These are phyloP conservation scores for Mus musculus DNA, from an alignment of 2,113 vertebrate species.

Conservation along the genomic window GRCm39 chr8:125158501-125159000, in stretches of 20 bases:
- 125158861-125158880: not conserved
- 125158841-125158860: not conserved
- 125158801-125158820: not conserved
- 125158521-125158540: not conserved
- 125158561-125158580: not conserved
- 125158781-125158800: constrained; percentile 23
- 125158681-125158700: constrained; percentile 46
- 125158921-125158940: constrained; percentile 22
- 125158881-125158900: not conserved
- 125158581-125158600: constrained; percentile 46
- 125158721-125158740: constrained; percentile 5
- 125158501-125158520: not conserved
- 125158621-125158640: constrained; percentile 53
- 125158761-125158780: constrained; percentile 48
- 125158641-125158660: not conserved
- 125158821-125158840: not conserved
- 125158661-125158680: constrained; percentile 57
- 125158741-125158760: not conserved
- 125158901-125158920: not conserved
- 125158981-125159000: not conserved
- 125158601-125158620: not conserved
- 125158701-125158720: constrained; percentile 18
- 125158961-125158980: not conserved
- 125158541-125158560: not conserved
- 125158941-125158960: not conserved